Percentiles rank a stretch among this genome's conserved stretches.
Evolutionary conservation across 2,797 vertebrate genomes (phyloP).

Genomic region (Periophthalmus magnuspinnatus): DNA sequence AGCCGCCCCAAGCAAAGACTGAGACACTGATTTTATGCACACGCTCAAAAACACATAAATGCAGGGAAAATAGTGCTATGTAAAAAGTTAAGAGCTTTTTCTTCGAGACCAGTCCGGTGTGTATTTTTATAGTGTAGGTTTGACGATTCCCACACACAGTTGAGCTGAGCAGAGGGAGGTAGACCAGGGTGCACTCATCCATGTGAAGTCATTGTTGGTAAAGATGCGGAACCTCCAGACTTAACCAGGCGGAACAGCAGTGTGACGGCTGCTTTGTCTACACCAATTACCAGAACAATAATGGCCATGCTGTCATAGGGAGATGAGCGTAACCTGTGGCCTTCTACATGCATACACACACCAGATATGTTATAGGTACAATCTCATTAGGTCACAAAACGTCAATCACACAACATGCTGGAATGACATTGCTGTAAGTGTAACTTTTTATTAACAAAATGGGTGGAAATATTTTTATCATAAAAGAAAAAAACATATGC

Average conservation of each 20-base stretch:
- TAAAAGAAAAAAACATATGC: not conserved
- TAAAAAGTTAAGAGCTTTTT: slow-evolving; percentile 20
- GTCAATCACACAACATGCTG: not conserved
- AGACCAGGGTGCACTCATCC: slow-evolving; percentile 64
- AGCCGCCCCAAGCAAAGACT: slow-evolving; percentile 62
- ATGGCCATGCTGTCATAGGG: slow-evolving; percentile 47
- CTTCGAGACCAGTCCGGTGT: not conserved
- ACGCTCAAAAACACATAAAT: slow-evolving; percentile 35
- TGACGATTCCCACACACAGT: slow-evolving; percentile 18
- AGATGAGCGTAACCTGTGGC: slow-evolving; percentile 55
- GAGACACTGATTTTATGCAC: slow-evolving; percentile 49
- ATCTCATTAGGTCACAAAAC: not conserved
- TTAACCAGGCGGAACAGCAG: slow-evolving; percentile 68
- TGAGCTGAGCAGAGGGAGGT: slow-evolving; percentile 46
- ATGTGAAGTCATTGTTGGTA: slow-evolving; percentile 70
- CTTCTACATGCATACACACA: slow-evolving; percentile 45
- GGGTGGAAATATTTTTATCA: not conserved
- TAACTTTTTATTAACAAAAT: not conserved
- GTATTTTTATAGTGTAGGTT: slow-evolving; percentile 18
- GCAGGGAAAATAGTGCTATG: slow-evolving; percentile 39
- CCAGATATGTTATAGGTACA: slow-evolving; percentile 12
- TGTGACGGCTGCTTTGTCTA: slow-evolving; percentile 75
- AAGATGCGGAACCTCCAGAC: slow-evolving; percentile 72
- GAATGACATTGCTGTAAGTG: not conserved
- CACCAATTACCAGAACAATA: slow-evolving; percentile 73